These are phyloP conservation scores for Catharus minimus DNA, from an alignment of 2,113 vertebrate species.

Conservation along the genomic window DNA sequence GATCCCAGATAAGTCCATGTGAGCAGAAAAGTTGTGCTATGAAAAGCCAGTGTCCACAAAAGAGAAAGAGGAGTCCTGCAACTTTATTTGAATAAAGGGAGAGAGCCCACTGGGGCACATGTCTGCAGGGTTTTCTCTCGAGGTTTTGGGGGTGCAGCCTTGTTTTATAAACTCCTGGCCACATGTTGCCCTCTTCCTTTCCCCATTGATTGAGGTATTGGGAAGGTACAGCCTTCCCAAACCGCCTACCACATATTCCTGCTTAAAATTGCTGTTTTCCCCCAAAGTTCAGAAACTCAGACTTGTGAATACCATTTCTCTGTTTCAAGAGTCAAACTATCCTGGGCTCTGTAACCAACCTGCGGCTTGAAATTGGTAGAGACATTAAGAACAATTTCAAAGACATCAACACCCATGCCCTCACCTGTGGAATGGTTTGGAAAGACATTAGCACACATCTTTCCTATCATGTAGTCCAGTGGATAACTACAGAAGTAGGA, in stretches of 20 bases:
- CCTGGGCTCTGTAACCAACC: neutral
- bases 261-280: neutral
- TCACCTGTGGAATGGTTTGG: neutral
- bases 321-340: neutral
- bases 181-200: neutral
- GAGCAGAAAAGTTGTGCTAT: rapidly evolving
- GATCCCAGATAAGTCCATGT: rapidly evolving
- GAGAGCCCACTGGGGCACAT: neutral
- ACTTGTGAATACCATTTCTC: neutral
- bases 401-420: neutral
- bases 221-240: neutral
- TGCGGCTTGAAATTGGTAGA: neutral
- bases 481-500: rapidly evolving
- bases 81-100: rapidly evolving
- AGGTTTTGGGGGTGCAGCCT: rapidly evolving
- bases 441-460: neutral
- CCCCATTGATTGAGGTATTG: neutral
- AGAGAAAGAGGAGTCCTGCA: neutral
- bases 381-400: neutral
- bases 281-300: neutral
- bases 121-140: rapidly evolving
- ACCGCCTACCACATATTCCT: neutral
- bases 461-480: neutral
- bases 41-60: neutral
- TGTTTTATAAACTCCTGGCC: rapidly evolving